Percentiles rank a stretch among this genome's conserved stretches.
phyloP scores from a whole-genome alignment of 37 sponge, comb jelly and placozoan species.

The Ianthella basta region DNA sequence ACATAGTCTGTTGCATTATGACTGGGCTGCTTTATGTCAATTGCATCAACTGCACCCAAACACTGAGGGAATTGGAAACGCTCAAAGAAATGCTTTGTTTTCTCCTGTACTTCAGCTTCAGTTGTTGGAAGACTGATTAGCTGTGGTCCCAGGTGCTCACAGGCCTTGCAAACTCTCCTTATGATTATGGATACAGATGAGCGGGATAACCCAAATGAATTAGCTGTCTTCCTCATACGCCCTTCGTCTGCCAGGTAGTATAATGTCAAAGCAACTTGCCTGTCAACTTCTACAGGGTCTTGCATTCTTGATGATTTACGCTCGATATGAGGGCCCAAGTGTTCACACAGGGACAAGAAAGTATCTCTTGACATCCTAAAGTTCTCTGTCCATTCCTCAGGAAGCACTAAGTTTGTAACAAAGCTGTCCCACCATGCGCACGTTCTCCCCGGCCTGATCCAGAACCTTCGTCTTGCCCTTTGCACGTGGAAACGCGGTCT shows the following conservation, averaged over 20 bases:
- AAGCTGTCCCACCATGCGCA: slow-evolving; percentile 3
- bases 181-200: slow-evolving; percentile 4
- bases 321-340: not conserved
- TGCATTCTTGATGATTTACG: not conserved
- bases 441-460: slow-evolving; percentile 1
- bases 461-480: not conserved
- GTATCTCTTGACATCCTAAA: slow-evolving; percentile 7
- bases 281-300: not conserved
- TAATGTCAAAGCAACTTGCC: not conserved
- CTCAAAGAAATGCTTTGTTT: slow-evolving; percentile 5
- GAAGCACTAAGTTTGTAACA: not conserved
- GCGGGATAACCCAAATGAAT: slow-evolving; percentile 16
- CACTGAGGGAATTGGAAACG: slow-evolving; percentile 17
- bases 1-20: slow-evolving; percentile 24
- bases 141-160: slow-evolving; percentile 20
- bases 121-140: slow-evolving; percentile 11
- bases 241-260: slow-evolving; percentile 6
- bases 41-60: slow-evolving; percentile 14
- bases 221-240: slow-evolving; percentile 13
- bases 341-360: slow-evolving; percentile 1
- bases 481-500: not conserved
- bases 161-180: slow-evolving; percentile 9
- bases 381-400: slow-evolving; percentile 4
- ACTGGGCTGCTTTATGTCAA: slow-evolving; percentile 21
- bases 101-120: slow-evolving; percentile 24